Evolutionary conservation across 2,797 vertebrate genomes (phyloP).

Genomic region (Discoglossus pictus): DNA sequence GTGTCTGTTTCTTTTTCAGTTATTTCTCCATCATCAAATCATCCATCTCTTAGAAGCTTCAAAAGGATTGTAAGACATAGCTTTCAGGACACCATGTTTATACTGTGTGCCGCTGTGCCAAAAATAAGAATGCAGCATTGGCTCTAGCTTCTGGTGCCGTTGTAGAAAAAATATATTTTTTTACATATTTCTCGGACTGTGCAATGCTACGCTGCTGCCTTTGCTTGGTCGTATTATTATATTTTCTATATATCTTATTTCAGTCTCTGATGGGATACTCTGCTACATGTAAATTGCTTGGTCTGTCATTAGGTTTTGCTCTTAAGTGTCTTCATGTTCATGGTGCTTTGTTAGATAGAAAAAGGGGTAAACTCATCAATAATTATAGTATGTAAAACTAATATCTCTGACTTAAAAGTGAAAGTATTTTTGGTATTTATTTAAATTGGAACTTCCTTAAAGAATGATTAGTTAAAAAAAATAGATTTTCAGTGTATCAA

Average conservation of each 20-base stretch:
- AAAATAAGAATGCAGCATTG: slow-evolving; percentile 41
- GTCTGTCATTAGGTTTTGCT: too few relatives aligned
- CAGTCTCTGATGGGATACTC: too few relatives aligned
- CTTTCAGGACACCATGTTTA: neutral
- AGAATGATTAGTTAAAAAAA: too few relatives aligned
- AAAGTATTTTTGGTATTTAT: too few relatives aligned
- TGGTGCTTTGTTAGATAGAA: too few relatives aligned
- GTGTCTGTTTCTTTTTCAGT: slow-evolving; percentile 50
- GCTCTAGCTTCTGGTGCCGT: slow-evolving; percentile 30
- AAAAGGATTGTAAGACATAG: slow-evolving; percentile 52
- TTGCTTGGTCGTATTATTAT: neutral
- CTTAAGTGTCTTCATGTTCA: too few relatives aligned
- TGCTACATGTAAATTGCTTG: too few relatives aligned
- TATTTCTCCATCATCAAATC: slow-evolving; percentile 32
- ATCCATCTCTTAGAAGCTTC: slow-evolving; percentile 44
- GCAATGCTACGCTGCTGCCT: neutral
- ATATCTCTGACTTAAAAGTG: too few relatives aligned
- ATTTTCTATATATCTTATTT: neutral
- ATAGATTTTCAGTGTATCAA: too few relatives aligned
- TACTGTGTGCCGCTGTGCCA: slow-evolving; percentile 33
- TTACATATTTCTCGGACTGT: slow-evolving; percentile 34
- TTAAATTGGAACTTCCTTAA: too few relatives aligned
- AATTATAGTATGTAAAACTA: too few relatives aligned
- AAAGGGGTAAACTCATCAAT: too few relatives aligned
- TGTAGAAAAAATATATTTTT: slow-evolving; percentile 20